Base-by-base conservation (phyloP, 1,140 invertebrate species). In the Papilio xuthus region DNA sequence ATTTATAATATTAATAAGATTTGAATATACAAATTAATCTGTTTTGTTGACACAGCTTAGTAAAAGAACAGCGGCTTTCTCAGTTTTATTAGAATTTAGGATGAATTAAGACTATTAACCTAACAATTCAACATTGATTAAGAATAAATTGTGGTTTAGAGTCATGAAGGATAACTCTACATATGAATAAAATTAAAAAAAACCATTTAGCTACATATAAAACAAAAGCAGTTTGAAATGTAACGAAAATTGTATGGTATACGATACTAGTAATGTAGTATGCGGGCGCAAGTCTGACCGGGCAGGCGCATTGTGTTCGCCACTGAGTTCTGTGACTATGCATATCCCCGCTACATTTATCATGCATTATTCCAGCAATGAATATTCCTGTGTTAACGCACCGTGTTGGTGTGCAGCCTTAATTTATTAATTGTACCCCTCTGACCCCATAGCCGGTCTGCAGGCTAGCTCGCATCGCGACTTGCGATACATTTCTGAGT, bases 311-410 rank as follows among this genome's bases (percentile, higher is more conserved):
- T 81, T 86, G 85, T 86, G 81, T 82, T 82, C 83, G 67, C 83
- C 75, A 84, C 80, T 74, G 79, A 83, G 79, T 77, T 50, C 78
- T 89, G 86, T 86, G 88, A 88, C 88, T 85, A 83, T 83, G 88
- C 88, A 90, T 89, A 90, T 87, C 81, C 84, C 83, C 82, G 85
- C 78, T 85, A 84, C 86, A 89, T 91, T 90, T 89, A 90, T 89
- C 84, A 89, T 88, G 83, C 83, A 86, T 87, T 87, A 87, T 88
- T 84, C 84, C 82, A 60, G 84, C 89, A 82, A 88, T 90, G 88
- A 90, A 89, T 89, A 88, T 88, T 88, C 83, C 84, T 79, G 84
- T 86, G 86, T 87, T 90, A 90, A 86, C 89, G 86, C 84, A 80
- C 80, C 73, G 76, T 80, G 80, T 72, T 72, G 13, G 70, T 75